Evolutionary conservation across 2,888 invertebrate species (phyloP).

Genomic region (Lasioglossum vierecki): DNA sequence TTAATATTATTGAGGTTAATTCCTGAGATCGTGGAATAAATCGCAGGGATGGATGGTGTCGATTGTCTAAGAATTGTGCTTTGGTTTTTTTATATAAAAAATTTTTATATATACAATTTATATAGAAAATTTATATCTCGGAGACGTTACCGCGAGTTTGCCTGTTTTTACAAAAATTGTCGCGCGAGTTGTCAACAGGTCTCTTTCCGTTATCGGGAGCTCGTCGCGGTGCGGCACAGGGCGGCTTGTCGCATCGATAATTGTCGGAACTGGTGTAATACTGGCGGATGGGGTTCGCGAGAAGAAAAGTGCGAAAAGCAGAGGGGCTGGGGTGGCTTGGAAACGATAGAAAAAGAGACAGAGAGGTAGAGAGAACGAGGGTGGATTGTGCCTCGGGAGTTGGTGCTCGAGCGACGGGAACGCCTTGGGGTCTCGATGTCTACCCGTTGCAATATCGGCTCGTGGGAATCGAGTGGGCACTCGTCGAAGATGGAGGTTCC

Average conservation of each 20-base stretch:
- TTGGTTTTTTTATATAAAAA: too few relatives aligned
- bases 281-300: neutral
- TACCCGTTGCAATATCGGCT: conserved; percentile 50
- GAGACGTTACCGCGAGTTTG: neutral
- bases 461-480: conserved; percentile 44
- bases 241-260: neutral
- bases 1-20: too few relatives aligned
- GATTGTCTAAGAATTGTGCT: too few relatives aligned
- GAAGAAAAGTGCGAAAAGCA: neutral
- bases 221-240: neutral
- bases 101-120: too few relatives aligned
- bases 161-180: neutral
- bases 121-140: too few relatives aligned
- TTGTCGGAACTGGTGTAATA: neutral
- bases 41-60: too few relatives aligned
- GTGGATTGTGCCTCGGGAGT: neutral
- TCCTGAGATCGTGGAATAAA: too few relatives aligned
- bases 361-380: neutral
- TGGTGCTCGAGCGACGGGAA: conserved; percentile 16
- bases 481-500: conserved; percentile 34
- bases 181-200: neutral
- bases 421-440: conserved; percentile 41
- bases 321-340: neutral
- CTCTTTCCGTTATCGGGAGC: neutral
- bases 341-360: neutral